Conservation (phyloP, 2,113 vertebrate species). For the Romanogobio albipinnatus region DNA sequence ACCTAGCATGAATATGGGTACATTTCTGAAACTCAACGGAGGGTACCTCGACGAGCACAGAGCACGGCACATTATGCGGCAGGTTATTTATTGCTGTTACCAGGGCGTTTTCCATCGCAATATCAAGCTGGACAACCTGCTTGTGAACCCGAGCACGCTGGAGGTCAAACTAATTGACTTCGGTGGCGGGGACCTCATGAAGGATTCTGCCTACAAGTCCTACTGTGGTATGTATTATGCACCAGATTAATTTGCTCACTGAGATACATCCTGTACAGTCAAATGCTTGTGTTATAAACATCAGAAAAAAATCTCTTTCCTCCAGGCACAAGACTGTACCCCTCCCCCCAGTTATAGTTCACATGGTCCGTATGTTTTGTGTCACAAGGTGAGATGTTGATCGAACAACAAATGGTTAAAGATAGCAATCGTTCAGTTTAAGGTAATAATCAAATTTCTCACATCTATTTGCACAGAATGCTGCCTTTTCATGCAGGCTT, state of each 20-base stretch:
- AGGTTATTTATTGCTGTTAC: not conserved
- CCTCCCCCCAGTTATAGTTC: no score
- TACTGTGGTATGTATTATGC: not conserved
- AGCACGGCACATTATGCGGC: not conserved
- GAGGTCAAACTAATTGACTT: slow-evolving; percentile 1
- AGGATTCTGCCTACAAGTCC: not conserved
- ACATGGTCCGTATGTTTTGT: not conserved
- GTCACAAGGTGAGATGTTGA: not conserved
- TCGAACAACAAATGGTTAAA: not conserved
- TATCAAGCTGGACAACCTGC: not conserved
- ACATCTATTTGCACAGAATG: not conserved
- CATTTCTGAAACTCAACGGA: not conserved
- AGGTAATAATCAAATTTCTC: not conserved
- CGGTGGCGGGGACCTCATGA: not conserved
- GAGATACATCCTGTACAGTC: not conserved
- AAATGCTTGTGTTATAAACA: not conserved
- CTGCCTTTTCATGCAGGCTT: not conserved
- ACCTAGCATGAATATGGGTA: not conserved
- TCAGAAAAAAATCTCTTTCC: not conserved
- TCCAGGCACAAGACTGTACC: not conserved
- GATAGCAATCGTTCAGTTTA: not conserved
- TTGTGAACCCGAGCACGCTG: not conserved
- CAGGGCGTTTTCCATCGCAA: not conserved
- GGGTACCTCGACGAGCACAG: not conserved
- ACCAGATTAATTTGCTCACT: not conserved